Conservation (phyloP, 2,113 vertebrate species). For the Paramormyrops kingsleyae region DNA sequence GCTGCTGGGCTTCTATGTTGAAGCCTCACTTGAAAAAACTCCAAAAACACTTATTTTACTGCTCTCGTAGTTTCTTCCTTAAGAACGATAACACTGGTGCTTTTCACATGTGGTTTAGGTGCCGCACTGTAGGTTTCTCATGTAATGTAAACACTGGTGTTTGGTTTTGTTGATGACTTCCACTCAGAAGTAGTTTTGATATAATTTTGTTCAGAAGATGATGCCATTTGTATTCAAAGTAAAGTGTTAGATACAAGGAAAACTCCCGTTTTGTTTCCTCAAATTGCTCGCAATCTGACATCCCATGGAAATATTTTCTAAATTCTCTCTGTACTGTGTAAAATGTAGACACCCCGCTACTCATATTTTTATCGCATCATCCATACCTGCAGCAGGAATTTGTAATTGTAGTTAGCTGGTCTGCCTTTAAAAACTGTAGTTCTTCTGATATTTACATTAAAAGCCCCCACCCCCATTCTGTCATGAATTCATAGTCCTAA, state of each 20-base stretch:
- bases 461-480: neutral
- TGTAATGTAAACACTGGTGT: neutral
- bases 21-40: neutral
- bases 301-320: neutral
- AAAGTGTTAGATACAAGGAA: neutral
- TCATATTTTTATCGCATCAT: neutral
- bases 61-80: neutral
- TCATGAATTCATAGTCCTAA: neutral
- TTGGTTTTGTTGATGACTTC: neutral
- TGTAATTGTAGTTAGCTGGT: neutral
- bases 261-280: neutral
- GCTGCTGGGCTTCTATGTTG: neutral
- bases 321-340: neutral
- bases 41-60: neutral
- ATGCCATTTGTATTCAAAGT: neutral
- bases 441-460: neutral
- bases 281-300: neutral
- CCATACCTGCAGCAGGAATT: neutral
- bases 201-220: neutral
- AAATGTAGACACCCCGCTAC: neutral
- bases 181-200: neutral
- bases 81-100: neutral
- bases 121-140: neutral
- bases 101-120: neutral
- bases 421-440: neutral